phyloP scores from a whole-genome alignment of 2,797 vertebrate genomes.

The Microctenopoma lineatum region DNA sequence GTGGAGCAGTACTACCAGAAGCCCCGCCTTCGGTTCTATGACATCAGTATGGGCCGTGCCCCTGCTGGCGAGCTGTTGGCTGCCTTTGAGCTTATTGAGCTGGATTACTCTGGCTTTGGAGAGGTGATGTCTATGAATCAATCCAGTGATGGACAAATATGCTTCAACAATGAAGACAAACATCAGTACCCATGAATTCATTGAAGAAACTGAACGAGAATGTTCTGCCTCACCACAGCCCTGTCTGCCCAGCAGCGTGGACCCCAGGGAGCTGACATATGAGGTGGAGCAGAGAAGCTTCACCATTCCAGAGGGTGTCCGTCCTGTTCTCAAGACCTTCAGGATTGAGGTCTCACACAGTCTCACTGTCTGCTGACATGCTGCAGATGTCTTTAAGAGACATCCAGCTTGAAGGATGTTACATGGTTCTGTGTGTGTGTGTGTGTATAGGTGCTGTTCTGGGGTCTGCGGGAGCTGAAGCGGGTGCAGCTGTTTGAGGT shows the following conservation, averaged over 20 bases:
- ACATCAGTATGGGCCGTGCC: slow-evolving; percentile 86
- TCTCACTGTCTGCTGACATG: neutral
- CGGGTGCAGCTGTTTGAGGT: slow-evolving; percentile 94
- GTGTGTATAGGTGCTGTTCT: slow-evolving; percentile 89
- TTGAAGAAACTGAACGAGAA: no score
- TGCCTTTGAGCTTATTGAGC: slow-evolving; percentile 92
- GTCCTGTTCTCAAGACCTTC: slow-evolving; percentile 90
- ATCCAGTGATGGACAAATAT: slow-evolving; percentile 5
- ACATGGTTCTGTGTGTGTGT: neutral
- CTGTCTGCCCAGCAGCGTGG: slow-evolving; percentile 84
- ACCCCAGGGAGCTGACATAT: slow-evolving; percentile 84
- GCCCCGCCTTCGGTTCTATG: slow-evolving; percentile 88
- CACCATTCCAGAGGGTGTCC: slow-evolving; percentile 88
- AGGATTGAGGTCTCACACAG: slow-evolving; percentile 88
- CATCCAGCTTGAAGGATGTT: neutral
- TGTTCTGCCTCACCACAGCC: slow-evolving; percentile 76
- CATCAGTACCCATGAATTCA: no score
- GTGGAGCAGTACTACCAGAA: slow-evolving; percentile 85
- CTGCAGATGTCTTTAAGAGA: neutral
- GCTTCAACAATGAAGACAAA: no score
- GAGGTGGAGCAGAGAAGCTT: slow-evolving; percentile 79
- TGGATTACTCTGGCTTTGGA: slow-evolving; percentile 88
- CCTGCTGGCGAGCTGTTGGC: slow-evolving; percentile 90
- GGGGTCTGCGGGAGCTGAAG: slow-evolving; percentile 92
- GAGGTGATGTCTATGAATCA: slow-evolving; percentile 83